Evolutionary conservation across 2,888 invertebrate genomes (phyloP), one percentile per base, ranked within the genome.

Genomic region (Operophtera brumata): DNA sequence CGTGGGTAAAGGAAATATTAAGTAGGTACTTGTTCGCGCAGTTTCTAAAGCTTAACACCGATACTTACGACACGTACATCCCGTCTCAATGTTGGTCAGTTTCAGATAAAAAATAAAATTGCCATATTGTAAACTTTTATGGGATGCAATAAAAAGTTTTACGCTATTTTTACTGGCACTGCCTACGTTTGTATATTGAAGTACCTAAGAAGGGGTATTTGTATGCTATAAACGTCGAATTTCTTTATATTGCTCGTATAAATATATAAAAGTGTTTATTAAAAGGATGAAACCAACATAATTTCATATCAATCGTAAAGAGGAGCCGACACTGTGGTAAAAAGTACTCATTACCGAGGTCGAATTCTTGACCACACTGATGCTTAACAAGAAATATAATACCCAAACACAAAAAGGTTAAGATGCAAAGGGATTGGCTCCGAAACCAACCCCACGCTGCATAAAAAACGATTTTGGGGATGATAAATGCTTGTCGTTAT

Each of bases 101-200:
- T 45, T 44, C 20, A 41, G 44, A 49, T 26, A 37, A 39, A 45
- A 44, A 25, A 11, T 43, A 44, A 45, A 40, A 51, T 25, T 51
- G 37, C 20, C 20, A n/a, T 51, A 45, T 35, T 52, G 20, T 60
- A 56, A 60, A 54, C 48, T 60, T 63, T 63, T 60, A 63, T 58
- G 40, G 30, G 36, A 35, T 20, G 44, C 46, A 52, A 53, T 63
- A 63, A 63, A 59, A 57, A 42, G 52, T 54, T 57, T 62, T 53
- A 54, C 54, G 60, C 54, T 54, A 52, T 60, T 54, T 54, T 52
- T 52, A 60, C 14, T 51, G 47, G 54, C 51, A 43, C 42, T 30
- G 42, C 30, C 30, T 42, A 30, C 13, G 42, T 30, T 42, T 12
- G 42, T 42, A 28, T 42, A 30, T 42, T 30, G 11, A 26, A 41